These are phyloP conservation scores for Cerastis rubricosa DNA, from an alignment of 2,888 invertebrate species.

Conservation along the genomic window DNA sequence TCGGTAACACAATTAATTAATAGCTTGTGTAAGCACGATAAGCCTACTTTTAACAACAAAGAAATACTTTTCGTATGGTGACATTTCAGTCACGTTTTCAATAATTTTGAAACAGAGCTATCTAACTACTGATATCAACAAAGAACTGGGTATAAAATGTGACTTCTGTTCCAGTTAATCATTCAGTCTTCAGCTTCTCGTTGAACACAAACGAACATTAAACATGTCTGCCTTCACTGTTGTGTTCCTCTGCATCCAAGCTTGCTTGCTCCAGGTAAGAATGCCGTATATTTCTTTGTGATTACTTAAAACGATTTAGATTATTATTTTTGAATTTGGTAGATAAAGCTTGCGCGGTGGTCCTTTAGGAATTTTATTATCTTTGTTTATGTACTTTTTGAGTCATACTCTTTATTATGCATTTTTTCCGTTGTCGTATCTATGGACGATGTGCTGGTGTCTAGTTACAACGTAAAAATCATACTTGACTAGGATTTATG, in stretches of 20 bases:
- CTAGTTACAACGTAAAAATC: too few species aligned
- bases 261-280: conserved; percentile 1
- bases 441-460: too few species aligned
- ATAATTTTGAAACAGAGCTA: background rate
- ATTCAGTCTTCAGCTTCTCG: background rate
- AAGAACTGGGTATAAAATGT: background rate
- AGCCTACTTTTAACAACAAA: background rate
- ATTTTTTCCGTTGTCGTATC: too few species aligned
- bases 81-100: background rate
- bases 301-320: too few species aligned
- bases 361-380: too few species aligned
- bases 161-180: background rate
- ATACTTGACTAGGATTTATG: too few species aligned
- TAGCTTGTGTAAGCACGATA: background rate
- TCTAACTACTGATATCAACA: background rate
- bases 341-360: too few species aligned
- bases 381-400: too few species aligned
- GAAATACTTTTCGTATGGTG: background rate
- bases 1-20: background rate
- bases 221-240: conserved; percentile 53
- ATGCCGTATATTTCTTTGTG: background rate
- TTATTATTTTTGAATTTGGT: too few species aligned
- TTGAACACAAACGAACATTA: conserved; percentile 18
- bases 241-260: background rate
- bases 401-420: too few species aligned